phyloP scores from a whole-genome alignment of 2,797 vertebrate genomes.

The Siniperca scherzeri region DNA sequence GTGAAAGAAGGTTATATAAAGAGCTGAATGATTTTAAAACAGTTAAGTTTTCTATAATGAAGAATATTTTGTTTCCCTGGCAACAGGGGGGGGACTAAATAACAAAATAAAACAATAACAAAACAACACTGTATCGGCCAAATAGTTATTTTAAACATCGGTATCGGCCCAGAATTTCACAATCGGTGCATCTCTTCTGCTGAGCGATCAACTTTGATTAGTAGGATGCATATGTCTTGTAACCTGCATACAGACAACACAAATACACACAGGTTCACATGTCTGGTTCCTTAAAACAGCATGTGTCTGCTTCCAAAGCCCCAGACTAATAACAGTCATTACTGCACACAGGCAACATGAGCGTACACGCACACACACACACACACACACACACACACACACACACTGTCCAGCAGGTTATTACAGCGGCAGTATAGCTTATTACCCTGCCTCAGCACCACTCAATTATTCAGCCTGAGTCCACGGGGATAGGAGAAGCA shows the following conservation, averaged over 20 bases:
- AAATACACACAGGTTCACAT: slow-evolving; percentile 25
- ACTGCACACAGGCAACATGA: slow-evolving; percentile 43
- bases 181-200: too few relatives aligned
- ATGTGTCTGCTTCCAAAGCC: slow-evolving; percentile 63
- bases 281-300: slow-evolving; percentile 57
- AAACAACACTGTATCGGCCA: too few relatives aligned
- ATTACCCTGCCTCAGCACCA: slow-evolving; percentile 79
- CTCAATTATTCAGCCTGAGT: slow-evolving; percentile 86
- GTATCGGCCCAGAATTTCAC: too few relatives aligned
- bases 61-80: too few relatives aligned
- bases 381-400: slow-evolving; percentile 34
- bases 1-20: too few relatives aligned
- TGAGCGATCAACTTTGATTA: too few relatives aligned
- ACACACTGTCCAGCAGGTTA: slow-evolving; percentile 81
- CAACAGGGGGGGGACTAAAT: too few relatives aligned
- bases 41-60: too few relatives aligned
- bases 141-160: too few relatives aligned
- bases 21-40: too few relatives aligned
- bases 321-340: slow-evolving; percentile 82
- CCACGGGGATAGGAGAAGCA: slow-evolving; percentile 75
- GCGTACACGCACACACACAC: slow-evolving; percentile 22
- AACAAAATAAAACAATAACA: too few relatives aligned
- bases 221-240: neutral
- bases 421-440: slow-evolving; percentile 79
- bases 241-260: slow-evolving; percentile 7